Evolutionary conservation across 2,888 invertebrate genomes (phyloP), one percentile per base, ranked within the genome.

Genomic region (Anoncus sp.): DNA sequence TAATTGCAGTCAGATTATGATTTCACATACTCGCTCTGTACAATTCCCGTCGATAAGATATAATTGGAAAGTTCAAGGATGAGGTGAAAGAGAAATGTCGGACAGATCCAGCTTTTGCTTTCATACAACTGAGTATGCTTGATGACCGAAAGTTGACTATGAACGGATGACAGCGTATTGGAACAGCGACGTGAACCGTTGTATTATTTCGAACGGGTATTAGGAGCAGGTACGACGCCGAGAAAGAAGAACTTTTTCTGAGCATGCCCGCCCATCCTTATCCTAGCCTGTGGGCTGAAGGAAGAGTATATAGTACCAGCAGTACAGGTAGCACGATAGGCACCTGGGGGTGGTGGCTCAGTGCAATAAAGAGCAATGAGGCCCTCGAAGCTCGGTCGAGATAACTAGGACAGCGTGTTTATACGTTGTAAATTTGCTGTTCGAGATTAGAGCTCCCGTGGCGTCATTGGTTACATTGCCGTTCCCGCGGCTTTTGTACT

Each of bases 361-460:
- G 77, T 77, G 81, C 78, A 81, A 83, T 82, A 83, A 82, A 83
- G 80, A 75, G 77, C 80, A 81, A 83, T 80, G 72, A 73, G 80
- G 75, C 75, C 78, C 73, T 76, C 77, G 74, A 69, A 75, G 76
- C 76, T 70, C 55, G 62, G 62, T 57, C 77, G 81, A 85, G 86
- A 87, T 87, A 87, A 85, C 85, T 84, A 67, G 83, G 83, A 84
- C 84, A 83, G 79, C 79, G 83, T 84, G 85, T 87, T 86, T 84
- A 84, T 85, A 77, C 75, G 80, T 79, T 84, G 84, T 85, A 86
- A 87, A 86, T 86, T 85, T 82, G 80, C 79, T 67, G 77, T 79
- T 81, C 71, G 63, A 82, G 82, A 84, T 85, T 81, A 82, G 65
- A 79, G 79, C 62, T 71, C 66, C 70, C 31, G 53, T 60, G 67